Conservation (phyloP, 1,140 invertebrate species). For the Drosophila takahashii region DNA sequence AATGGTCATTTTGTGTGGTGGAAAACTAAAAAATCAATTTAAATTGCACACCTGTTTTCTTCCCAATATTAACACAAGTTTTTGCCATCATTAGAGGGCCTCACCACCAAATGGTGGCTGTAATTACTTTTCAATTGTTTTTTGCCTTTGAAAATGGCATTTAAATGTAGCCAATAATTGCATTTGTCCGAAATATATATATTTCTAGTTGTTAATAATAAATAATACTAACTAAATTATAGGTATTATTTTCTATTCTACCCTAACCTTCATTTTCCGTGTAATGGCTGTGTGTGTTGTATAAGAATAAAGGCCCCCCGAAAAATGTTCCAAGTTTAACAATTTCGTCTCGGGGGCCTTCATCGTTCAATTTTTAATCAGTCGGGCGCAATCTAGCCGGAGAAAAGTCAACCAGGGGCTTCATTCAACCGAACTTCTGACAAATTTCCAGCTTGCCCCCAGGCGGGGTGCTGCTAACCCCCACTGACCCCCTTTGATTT, state of each 20-base stretch:
- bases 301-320: constrained; percentile 4
- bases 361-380: constrained; percentile 81
- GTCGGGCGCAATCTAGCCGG: constrained; percentile 60
- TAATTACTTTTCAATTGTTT: constrained; percentile 1
- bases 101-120: background rate
- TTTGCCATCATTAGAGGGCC: too few relatives aligned
- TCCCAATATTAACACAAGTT: constrained; percentile 6
- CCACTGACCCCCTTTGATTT: background rate
- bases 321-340: background rate
- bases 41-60: background rate
- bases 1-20: background rate
- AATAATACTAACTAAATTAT: background rate
- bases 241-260: background rate
- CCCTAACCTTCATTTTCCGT: background rate
- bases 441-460: constrained; percentile 35
- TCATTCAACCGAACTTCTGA: constrained; percentile 29
- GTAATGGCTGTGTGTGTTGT: background rate
- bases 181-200: background rate
- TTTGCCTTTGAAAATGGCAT: background rate
- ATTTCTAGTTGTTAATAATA: background rate
- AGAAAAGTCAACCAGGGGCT: constrained; percentile 23
- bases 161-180: constrained; percentile 1
- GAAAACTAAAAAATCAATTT: background rate
- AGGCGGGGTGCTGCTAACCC: background rate
- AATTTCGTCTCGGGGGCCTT: constrained; percentile 28